Evolutionary conservation across 35 echinoderm and acorn worm genomes (phyloP).

Genomic region (Heliocidaris erythrogramma): DNA sequence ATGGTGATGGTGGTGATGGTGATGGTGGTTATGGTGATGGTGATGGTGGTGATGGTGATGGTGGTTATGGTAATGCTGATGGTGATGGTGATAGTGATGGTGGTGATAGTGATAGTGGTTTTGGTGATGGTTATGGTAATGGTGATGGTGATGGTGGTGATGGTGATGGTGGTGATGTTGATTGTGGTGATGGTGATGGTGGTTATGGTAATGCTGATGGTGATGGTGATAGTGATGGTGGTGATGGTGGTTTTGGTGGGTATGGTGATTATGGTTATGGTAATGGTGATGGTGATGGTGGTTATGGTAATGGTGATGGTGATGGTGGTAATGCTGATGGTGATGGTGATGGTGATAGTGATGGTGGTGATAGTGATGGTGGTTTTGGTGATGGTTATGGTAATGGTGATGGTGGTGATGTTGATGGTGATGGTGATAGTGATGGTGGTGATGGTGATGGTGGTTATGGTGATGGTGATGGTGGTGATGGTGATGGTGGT

Average conservation of each 20-base stretch:
- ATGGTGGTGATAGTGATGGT: too few species aligned
- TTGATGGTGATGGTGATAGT: neutral
- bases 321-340: neutral
- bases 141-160: conserved; percentile 10
- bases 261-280: neutral
- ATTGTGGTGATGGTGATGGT: conserved; percentile 30
- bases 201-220: neutral
- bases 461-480: conserved; percentile 18
- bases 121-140: too few species aligned
- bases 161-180: neutral
- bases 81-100: too few species aligned
- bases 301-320: neutral
- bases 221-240: neutral
- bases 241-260: neutral
- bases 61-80: too few species aligned
- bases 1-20: too few species aligned
- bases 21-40: too few species aligned
- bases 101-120: too few species aligned
- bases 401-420: neutral
- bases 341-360: too few species aligned
- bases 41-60: too few species aligned
- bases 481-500: neutral
- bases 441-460: neutral
- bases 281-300: neutral
- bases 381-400: conserved; percentile 17